Percentiles rank a stretch among this genome's conserved stretches.
These are phyloP conservation scores for Okapia johnstoni DNA, from an alignment of 2,113 vertebrate species.

Conservation along the genomic window DNA sequence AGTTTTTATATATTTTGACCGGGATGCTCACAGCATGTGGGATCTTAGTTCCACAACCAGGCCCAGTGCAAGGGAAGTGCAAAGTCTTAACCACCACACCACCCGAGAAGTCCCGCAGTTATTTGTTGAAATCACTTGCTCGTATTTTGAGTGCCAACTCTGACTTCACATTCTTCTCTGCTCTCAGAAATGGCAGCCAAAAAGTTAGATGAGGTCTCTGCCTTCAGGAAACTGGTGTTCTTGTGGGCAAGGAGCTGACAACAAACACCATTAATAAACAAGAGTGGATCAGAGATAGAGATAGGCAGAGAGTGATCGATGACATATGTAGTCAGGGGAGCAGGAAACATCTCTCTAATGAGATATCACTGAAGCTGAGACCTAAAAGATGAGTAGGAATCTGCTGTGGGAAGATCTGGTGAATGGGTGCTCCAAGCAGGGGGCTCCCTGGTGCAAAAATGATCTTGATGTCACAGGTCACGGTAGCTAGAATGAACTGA, in stretches of 20 bases:
- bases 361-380: neutral
- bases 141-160: neutral
- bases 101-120: neutral
- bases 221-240: fast-evolving
- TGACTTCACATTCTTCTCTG: neutral
- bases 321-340: neutral
- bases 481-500: neutral
- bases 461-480: neutral
- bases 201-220: neutral
- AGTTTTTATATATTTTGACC: neutral
- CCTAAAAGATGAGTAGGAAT: neutral
- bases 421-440: neutral
- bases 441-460: neutral
- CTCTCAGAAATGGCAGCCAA: neutral
- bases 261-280: neutral
- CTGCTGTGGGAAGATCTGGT: neutral
- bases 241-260: neutral
- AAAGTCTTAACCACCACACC: neutral
- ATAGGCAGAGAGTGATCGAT: neutral
- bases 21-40: neutral
- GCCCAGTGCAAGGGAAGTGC: neutral
- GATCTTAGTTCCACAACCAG: neutral
- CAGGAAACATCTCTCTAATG: neutral
- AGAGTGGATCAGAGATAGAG: neutral
- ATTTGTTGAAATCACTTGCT: neutral